Evolutionary conservation across 2,888 invertebrate genomes (phyloP).

Genomic region (Ichneumoninae sp.): DNA sequence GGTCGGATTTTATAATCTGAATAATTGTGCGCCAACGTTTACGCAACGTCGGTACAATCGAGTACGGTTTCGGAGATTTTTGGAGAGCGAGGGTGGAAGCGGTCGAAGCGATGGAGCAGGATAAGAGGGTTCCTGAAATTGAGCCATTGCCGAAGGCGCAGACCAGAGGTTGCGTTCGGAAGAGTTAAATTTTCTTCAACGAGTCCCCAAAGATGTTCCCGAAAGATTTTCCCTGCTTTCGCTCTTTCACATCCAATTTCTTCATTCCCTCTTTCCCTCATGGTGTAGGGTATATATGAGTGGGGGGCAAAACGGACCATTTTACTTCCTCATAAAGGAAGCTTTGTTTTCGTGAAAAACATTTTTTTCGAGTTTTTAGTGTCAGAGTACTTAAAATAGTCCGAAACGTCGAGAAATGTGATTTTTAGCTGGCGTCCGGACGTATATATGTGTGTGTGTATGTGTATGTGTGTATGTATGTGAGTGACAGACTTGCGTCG

Average conservation of each 20-base stretch:
- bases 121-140: constrained; percentile 59
- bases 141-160: constrained; percentile 53
- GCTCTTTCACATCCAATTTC: constrained; percentile 35
- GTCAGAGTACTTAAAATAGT: too few relatives aligned
- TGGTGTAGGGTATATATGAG: neutral
- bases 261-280: constrained; percentile 35
- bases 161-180: constrained; percentile 66
- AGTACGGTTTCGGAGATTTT: constrained; percentile 21
- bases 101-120: constrained; percentile 10
- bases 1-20: constrained; percentile 43
- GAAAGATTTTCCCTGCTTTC: constrained; percentile 34
- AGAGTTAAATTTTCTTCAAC: constrained; percentile 76
- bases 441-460: too few relatives aligned
- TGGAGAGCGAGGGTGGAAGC: neutral
- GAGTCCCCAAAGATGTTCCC: constrained; percentile 73
- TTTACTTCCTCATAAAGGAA: too few relatives aligned
- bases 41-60: constrained; percentile 3
- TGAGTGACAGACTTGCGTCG: too few relatives aligned
- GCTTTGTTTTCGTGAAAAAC: too few relatives aligned
- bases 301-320: too few relatives aligned
- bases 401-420: too few relatives aligned
- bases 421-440: too few relatives aligned
- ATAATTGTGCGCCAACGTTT: constrained; percentile 24
- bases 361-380: too few relatives aligned
- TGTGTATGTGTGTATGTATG: too few relatives aligned